Evolutionary conservation across 2,797 vertebrate species (phyloP).

Genomic region (Oreonectes daqikongensis): DNA sequence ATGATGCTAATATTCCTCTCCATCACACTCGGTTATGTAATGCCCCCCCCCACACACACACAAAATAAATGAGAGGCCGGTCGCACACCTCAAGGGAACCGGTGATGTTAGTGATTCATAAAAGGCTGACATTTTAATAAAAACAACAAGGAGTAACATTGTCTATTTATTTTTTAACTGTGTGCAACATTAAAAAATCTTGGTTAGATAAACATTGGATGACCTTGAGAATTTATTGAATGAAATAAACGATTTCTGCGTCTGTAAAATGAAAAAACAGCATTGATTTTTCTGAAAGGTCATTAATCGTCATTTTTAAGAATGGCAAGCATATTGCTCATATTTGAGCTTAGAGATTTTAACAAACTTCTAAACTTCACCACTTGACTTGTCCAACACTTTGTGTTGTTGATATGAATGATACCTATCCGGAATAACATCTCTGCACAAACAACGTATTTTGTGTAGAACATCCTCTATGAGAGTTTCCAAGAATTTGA

Average conservation of each 20-base stretch:
- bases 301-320: background rate
- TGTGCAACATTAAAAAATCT: background rate
- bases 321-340: background rate
- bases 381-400: background rate
- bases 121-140: slow-evolving; percentile 44
- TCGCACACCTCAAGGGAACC: slow-evolving; percentile 29
- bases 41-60: background rate
- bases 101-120: slow-evolving; percentile 35
- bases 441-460: background rate
- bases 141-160: slow-evolving; percentile 15
- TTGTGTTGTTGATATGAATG: background rate
- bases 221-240: slow-evolving; percentile 14
- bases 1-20: slow-evolving; percentile 23
- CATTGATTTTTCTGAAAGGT: background rate
- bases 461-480: background rate
- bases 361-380: background rate
- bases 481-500: slow-evolving; percentile 18
- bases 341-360: background rate
- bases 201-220: background rate
- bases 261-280: background rate
- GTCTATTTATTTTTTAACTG: slow-evolving; percentile 23
- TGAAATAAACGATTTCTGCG: slow-evolving; percentile 14
- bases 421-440: background rate
- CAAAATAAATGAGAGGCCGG: slow-evolving; percentile 7
- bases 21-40: slow-evolving; percentile 36